Evolutionary conservation across 37 sponge, comb jelly and placozoan species (phyloP).

Genomic region (Beroe forskalii): DNA sequence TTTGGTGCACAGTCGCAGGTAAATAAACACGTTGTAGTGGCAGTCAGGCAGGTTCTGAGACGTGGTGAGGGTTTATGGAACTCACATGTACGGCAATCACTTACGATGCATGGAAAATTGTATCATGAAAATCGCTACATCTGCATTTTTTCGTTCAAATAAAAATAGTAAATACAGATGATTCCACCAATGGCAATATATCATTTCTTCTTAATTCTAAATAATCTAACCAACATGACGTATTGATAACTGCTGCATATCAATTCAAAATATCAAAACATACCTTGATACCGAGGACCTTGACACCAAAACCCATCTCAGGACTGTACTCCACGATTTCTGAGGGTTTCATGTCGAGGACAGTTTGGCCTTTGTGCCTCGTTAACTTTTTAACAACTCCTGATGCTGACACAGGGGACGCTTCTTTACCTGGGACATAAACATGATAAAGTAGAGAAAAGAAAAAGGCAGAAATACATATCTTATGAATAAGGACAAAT

Average conservation of each 20-base stretch:
- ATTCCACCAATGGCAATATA: too few species aligned
- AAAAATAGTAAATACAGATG: too few species aligned
- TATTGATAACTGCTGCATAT: too few species aligned
- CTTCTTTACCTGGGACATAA: not conserved
- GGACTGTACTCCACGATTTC: conserved; percentile 34
- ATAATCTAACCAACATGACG: too few species aligned
- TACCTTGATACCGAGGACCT: conserved; percentile 4
- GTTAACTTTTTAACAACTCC: conserved; percentile 34
- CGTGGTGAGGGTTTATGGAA: not conserved
- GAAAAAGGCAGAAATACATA: too few species aligned
- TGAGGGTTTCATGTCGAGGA: not conserved
- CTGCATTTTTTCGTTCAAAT: too few species aligned
- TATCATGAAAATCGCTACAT: not conserved
- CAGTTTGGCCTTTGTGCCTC: conserved; percentile 19
- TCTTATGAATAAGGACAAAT: too few species aligned
- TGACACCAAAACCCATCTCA: conserved; percentile 20
- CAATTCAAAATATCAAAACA: too few species aligned
- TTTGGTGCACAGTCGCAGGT: not conserved
- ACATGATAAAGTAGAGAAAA: too few species aligned
- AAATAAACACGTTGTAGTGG: not conserved
- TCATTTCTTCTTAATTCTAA: too few species aligned
- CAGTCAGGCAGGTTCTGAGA: not conserved
- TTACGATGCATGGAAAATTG: not conserved
- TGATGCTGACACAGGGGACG: not conserved
- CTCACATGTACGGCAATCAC: not conserved